Evolutionary conservation across 2,113 vertebrate species (phyloP).

Genomic region (Microtus montanus): DNA sequence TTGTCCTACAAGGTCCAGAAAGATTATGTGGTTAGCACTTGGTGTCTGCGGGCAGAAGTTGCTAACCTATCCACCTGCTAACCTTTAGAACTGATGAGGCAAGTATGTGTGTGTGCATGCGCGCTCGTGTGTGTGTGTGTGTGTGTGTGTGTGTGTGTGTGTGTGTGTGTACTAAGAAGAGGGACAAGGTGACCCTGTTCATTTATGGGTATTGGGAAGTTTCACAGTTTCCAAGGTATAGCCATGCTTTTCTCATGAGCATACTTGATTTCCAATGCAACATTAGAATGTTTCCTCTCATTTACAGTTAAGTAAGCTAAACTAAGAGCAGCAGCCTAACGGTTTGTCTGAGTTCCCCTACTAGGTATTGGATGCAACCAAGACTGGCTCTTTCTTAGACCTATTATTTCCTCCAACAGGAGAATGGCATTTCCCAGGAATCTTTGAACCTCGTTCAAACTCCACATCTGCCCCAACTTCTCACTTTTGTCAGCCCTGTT

Average conservation of each 20-base stretch:
- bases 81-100: neutral
- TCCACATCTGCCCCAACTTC: too few species aligned
- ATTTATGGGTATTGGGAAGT: neutral
- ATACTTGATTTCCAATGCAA: conserved; percentile 20
- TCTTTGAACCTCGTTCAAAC: neutral
- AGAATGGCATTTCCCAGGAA: neutral
- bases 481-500: neutral
- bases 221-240: neutral
- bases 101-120: neutral
- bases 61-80: neutral
- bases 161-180: neutral
- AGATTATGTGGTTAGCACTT: neutral
- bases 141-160: neutral
- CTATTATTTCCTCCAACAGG: neutral
- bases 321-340: neutral
- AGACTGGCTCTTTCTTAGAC: neutral
- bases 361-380: neutral
- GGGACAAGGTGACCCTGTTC: neutral
- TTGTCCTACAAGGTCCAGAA: neutral
- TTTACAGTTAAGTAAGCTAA: neutral
- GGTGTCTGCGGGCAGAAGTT: neutral
- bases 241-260: neutral
- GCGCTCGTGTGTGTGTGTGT: neutral
- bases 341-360: neutral
- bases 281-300: neutral